These are phyloP conservation scores for Calliphora vomitoria DNA, from an alignment of 2,888 invertebrate genomes.

Conservation along the genomic window DNA sequence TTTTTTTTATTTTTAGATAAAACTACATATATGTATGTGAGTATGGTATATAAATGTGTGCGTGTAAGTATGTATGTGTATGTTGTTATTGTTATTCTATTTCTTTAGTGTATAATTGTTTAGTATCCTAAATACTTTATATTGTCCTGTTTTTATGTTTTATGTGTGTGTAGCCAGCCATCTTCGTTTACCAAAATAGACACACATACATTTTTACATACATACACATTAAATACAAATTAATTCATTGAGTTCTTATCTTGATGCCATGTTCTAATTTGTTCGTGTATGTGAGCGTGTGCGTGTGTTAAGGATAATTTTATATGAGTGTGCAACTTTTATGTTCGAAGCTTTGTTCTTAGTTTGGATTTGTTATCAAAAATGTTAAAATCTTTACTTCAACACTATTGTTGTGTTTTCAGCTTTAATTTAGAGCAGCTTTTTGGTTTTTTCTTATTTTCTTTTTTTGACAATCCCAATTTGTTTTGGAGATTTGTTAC, in stretches of 20 bases:
- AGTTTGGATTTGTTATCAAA: slow-evolving; percentile 23
- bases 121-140: slow-evolving; percentile 49
- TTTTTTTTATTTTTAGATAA: slow-evolving; percentile 6
- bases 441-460: too few relatives aligned
- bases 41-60: slow-evolving; percentile 14
- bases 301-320: slow-evolving; percentile 3
- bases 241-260: slow-evolving; percentile 65
- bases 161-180: neutral
- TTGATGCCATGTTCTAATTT: slow-evolving; percentile 66
- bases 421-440: neutral
- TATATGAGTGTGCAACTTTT: slow-evolving; percentile 34
- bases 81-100: neutral
- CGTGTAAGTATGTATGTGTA: neutral
- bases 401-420: slow-evolving; percentile 7
- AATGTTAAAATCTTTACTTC: slow-evolving; percentile 25
- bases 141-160: slow-evolving; percentile 35
- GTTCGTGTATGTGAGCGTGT: slow-evolving; percentile 12
- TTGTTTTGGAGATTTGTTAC: neutral
- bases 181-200: neutral
- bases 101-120: slow-evolving; percentile 46
- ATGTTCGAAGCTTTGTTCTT: neutral
- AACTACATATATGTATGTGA: neutral
- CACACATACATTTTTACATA: neutral
- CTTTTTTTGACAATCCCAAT: neutral
- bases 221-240: slow-evolving; percentile 41